Base-by-base conservation (phyloP, 2,797 vertebrate genomes). In the Carduelis carduelis region DNA sequence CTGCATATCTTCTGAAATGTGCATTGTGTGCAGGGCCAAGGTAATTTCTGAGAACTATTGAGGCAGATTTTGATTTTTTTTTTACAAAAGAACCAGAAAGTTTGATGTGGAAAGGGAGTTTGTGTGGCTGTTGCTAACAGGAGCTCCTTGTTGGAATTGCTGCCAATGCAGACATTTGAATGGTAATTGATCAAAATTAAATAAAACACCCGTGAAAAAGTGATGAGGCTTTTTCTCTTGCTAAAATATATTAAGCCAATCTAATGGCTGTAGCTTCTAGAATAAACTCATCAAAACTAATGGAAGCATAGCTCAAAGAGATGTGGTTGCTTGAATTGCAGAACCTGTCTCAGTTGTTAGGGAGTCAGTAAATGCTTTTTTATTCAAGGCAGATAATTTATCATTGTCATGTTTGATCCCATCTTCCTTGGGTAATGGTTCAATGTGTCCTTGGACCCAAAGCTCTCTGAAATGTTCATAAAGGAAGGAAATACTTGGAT, bases 61-160 rank as follows among this genome's bases (percentile, higher is more conserved):
- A 32, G n/a, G 59, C 24, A 76, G 22, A 28, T 35, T 82, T 76
- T 59, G 26, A 6, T 85, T 59, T 24, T 57, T 41, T 24, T 57
- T 2, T n/a, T 5, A 3, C 3, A 5, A 55, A 52, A 59, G 11
- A 59, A 5, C 4, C 15, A 55, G n/a, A 35, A 57, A 76, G 2
- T 74, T 68, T 44, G 77, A 66, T 47, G 35, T 65, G 11, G 6
- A 64, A 49, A 65, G 10, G 27, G 41, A 47, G 8, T 32, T 59
- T 43, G 8, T 0, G 0, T 17, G 16, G 8, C 9, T 0, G 0
- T 26, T 8, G 2, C 56, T 52, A 14, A 21, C 27, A 55, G 14
- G n/a, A 70, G 8, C 15, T 82, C 60, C 44, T 57, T 13, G 3
- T 4, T 74, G 52, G n/a, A 76, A 14, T 52, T 60, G 26, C 10